Evolutionary conservation across 2,888 invertebrate species (phyloP).

Genomic region (Coelopa pilipes): DNA sequence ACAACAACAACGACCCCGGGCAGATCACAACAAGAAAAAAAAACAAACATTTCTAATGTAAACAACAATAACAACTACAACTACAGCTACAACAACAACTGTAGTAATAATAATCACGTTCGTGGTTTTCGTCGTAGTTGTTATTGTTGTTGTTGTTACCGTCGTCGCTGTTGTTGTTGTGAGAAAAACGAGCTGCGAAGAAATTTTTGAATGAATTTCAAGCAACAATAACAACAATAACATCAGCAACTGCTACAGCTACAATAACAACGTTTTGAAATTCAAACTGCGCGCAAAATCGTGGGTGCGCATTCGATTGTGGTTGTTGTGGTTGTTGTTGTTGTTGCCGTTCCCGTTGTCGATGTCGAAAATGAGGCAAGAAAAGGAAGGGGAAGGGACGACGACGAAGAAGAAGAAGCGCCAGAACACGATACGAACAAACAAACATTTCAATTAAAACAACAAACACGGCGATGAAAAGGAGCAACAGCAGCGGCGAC

Average conservation of each 20-base stretch:
- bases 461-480: too few relatives aligned
- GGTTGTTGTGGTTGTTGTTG: constrained; percentile 4
- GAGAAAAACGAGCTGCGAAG: constrained; percentile 3
- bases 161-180: background rate
- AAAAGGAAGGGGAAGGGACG: too few relatives aligned
- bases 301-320: background rate
- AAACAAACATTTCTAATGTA: background rate
- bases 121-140: too few relatives aligned
- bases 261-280: constrained; percentile 35
- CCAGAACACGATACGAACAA: too few relatives aligned
- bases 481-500: too few relatives aligned
- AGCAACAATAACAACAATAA: constrained; percentile 9
- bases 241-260: constrained; percentile 13
- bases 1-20: too few relatives aligned
- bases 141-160: background rate
- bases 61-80: background rate
- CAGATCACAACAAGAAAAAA: background rate
- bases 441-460: too few relatives aligned
- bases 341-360: background rate
- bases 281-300: constrained; percentile 24
- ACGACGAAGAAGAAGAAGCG: too few relatives aligned
- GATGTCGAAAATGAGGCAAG: background rate
- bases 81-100: too few relatives aligned
- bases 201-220: too few relatives aligned
- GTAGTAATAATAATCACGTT: background rate